Percentiles rank a stretch among this genome's conserved stretches.
phyloP scores from a whole-genome alignment of 1,140 invertebrate genomes.

The Onthophagus taurus region DNA sequence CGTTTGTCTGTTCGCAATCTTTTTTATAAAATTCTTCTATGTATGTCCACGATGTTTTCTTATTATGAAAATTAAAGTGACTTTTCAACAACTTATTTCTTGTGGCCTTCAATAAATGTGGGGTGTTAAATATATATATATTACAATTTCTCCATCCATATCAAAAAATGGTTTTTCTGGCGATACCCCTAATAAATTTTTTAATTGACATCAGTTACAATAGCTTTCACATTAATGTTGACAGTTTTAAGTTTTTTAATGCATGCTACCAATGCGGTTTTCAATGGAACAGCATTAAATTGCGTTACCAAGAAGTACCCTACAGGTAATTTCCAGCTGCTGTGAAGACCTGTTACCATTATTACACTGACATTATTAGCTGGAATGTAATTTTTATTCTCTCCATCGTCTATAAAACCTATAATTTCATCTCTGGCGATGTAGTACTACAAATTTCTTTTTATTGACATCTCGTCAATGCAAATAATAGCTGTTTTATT shows the following conservation, averaged over 20 bases:
- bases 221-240: constrained; percentile 19
- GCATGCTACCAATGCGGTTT: no score
- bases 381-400: background rate
- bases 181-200: constrained; percentile 20
- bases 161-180: constrained; percentile 20
- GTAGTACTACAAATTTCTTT: constrained; percentile 3
- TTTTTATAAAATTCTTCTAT: constrained; percentile 10
- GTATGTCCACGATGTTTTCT: background rate
- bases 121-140: constrained; percentile 25
- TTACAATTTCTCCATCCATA: constrained; percentile 16
- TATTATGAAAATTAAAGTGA: constrained; percentile 7
- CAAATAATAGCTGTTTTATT: background rate
- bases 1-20: constrained; percentile 13
- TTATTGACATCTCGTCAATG: constrained; percentile 10
- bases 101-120: constrained; percentile 21
- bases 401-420: constrained; percentile 1
- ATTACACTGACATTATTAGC: constrained; percentile 6
- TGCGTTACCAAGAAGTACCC: constrained; percentile 19
- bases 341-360: constrained; percentile 21
- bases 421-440: constrained; percentile 6
- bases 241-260: constrained; percentile 19
- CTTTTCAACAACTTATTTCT: constrained; percentile 23
- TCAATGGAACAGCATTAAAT: constrained; percentile 16
- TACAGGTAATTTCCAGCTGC: constrained; percentile 26
- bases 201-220: constrained; percentile 20